phyloP scores from a whole-genome alignment of 2,888 invertebrate genomes.

The Megaustenia siamemsis region DNA sequence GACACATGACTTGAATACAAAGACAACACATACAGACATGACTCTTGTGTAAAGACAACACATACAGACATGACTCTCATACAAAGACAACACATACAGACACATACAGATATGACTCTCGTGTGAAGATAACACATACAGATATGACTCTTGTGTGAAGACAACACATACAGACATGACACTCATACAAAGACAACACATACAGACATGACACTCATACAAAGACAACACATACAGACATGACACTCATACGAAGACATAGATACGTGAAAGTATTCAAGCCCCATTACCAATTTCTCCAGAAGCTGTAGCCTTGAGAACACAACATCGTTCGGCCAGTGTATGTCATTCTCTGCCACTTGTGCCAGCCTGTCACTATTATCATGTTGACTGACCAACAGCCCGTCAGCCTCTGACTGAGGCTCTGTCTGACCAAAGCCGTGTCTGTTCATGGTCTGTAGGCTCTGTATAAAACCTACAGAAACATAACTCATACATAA shows the following conservation, averaged over 20 bases:
- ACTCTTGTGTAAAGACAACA: too few relatives aligned
- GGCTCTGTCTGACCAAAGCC: not conserved
- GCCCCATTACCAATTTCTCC: slow-evolving; percentile 35
- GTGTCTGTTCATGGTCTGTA: slow-evolving; percentile 49
- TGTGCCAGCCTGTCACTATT: not conserved
- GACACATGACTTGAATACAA: too few relatives aligned
- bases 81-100: too few relatives aligned
- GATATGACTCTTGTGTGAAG: too few relatives aligned
- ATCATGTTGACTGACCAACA: not conserved
- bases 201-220: not conserved
- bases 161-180: too few relatives aligned
- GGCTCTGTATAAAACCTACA: slow-evolving; percentile 56
- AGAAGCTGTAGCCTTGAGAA: slow-evolving; percentile 34
- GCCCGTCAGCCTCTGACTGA: not conserved
- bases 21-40: too few relatives aligned
- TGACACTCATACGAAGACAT: not conserved
- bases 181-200: too few relatives aligned
- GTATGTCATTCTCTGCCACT: not conserved
- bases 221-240: too few relatives aligned
- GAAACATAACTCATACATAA: not conserved
- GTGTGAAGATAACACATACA: too few relatives aligned
- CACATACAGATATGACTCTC: too few relatives aligned
- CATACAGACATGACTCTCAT: too few relatives aligned
- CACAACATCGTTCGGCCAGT: slow-evolving; percentile 38
- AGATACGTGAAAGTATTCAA: not conserved